phyloP scores from a whole-genome alignment of 2,888 invertebrate genomes.

The Liposcelis brunnea region DNA sequence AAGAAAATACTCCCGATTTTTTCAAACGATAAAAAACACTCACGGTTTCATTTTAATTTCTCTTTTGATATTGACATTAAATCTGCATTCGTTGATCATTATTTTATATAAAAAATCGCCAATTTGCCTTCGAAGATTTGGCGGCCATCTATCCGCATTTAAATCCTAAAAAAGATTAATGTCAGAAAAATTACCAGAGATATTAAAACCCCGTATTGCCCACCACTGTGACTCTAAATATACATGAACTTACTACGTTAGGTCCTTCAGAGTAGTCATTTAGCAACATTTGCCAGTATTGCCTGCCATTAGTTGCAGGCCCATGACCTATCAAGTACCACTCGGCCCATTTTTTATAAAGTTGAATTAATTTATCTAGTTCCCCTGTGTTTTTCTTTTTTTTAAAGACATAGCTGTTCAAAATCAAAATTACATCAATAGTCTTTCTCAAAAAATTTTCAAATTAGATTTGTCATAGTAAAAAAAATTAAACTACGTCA shows the following conservation, averaged over 20 bases:
- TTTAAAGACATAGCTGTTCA: constrained; percentile 41
- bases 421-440: no score
- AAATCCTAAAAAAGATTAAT: constrained; percentile 35
- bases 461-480: no score
- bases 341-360: constrained; percentile 45
- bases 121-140: constrained; percentile 40
- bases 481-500: no score
- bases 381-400: constrained; percentile 46
- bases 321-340: constrained; percentile 36
- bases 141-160: constrained; percentile 46
- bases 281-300: constrained; percentile 53
- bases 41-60: background rate
- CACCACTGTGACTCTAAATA: constrained; percentile 11
- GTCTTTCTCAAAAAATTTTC: no score
- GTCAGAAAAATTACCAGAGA: no score
- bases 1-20: constrained; percentile 8
- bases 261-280: constrained; percentile 34
- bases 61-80: constrained; percentile 54
- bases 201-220: no score
- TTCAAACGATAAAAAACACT: no score
- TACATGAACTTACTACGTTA: constrained; percentile 28
- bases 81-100: constrained; percentile 66
- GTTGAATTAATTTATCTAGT: constrained; percentile 40
- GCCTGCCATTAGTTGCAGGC: constrained; percentile 36
- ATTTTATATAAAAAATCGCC: constrained; percentile 79